A percentile compares a stretch with the other conserved stretches of the same genome.
These are phyloP conservation scores for Aphodius granarius DNA, from an alignment of 2,888 invertebrate species.

Conservation along the genomic window DNA sequence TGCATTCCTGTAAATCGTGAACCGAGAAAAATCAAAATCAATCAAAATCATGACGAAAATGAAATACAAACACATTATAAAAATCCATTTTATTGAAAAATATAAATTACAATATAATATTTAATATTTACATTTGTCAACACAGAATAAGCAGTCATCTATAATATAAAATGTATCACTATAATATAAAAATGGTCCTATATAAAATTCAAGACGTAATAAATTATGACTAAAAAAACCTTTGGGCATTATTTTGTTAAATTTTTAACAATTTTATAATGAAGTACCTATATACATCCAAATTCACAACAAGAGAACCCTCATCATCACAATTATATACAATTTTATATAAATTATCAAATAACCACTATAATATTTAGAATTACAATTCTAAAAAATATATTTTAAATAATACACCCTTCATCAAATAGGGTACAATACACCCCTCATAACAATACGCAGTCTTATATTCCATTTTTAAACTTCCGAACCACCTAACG, in stretches of 20 bases:
- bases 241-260: not conserved
- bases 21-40: not conserved
- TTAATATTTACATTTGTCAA: not conserved
- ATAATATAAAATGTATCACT: not conserved
- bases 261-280: not conserved
- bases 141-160: not conserved
- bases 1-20: too few species aligned
- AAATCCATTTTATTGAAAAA: not conserved
- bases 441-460: not conserved
- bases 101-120: not conserved
- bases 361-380: too few species aligned
- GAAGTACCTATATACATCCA: not conserved
- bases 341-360: too few species aligned
- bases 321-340: too few species aligned
- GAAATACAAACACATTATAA: not conserved
- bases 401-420: too few species aligned
- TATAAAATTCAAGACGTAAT: not conserved
- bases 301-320: not conserved
- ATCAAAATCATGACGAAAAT: too few species aligned
- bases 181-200: not conserved
- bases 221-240: conserved; percentile 10
- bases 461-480: not conserved
- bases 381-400: too few species aligned
- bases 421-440: too few species aligned
- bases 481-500: not conserved